Conservation (phyloP, 1,140 invertebrate genomes). For the Pseudobourletiella spinata region DNA sequence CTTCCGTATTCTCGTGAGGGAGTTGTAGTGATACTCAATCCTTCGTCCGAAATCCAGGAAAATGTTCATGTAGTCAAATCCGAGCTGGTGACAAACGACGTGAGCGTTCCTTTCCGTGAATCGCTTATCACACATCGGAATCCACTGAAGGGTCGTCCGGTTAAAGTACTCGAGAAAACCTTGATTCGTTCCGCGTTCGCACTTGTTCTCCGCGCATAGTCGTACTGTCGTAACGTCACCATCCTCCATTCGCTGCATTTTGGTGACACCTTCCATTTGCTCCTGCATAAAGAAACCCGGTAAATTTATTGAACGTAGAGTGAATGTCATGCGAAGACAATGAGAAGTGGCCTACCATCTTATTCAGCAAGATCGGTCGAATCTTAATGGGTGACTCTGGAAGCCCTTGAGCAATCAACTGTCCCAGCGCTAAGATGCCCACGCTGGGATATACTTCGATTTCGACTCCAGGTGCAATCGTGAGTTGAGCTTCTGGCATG, state of each 20-base stretch:
- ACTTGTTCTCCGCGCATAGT: slow-evolving; percentile 40
- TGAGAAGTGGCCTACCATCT: slow-evolving; percentile 25
- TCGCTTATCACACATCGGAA: slow-evolving; percentile 87
- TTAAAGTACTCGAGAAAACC: slow-evolving; percentile 94
- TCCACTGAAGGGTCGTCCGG: slow-evolving; percentile 86
- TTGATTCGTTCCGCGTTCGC: slow-evolving; percentile 38
- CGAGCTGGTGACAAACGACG: slow-evolving; percentile 90
- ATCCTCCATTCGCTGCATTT: slow-evolving; percentile 11
- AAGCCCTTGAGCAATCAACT: slow-evolving; percentile 72
- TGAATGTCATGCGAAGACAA: too few relatives aligned
- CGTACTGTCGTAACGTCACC: slow-evolving; percentile 33
- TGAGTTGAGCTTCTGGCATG: slow-evolving; percentile 82
- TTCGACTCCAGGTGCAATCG: slow-evolving; percentile 78
- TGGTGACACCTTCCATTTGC: slow-evolving; percentile 4
- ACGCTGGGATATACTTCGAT: slow-evolving; percentile 95
- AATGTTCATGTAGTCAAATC: slow-evolving; percentile 77
- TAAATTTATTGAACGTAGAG: too few relatives aligned
- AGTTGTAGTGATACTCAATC: slow-evolving; percentile 76
- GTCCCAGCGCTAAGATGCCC: slow-evolving; percentile 90
- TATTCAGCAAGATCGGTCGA: slow-evolving; percentile 51
- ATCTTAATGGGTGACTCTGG: slow-evolving; percentile 71
- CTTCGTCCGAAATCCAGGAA: slow-evolving; percentile 69
- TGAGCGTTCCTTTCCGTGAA: slow-evolving; percentile 91
- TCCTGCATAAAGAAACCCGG: slow-evolving; percentile 19
- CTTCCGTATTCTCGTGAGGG: slow-evolving; percentile 71